Conservation (phyloP, 2,797 vertebrate genomes). For the Danionella dracula region DNA sequence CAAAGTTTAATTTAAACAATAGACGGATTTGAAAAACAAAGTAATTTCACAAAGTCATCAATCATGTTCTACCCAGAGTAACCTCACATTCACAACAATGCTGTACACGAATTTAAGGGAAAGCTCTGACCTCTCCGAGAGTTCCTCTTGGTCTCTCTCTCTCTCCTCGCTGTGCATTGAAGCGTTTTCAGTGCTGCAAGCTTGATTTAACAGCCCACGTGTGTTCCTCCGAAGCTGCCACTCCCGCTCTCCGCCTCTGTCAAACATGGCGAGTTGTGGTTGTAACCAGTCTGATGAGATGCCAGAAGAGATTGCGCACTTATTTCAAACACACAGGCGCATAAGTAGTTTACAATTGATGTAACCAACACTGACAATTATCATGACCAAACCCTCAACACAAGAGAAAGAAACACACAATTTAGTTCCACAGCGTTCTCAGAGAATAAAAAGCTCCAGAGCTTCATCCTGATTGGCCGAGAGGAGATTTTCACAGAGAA, state of each 20-base stretch:
- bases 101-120: no score
- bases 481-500: no score
- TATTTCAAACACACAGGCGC: neutral
- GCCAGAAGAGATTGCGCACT: neutral
- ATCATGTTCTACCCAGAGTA: no score
- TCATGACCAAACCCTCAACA: neutral
- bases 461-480: no score
- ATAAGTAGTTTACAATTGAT: neutral
- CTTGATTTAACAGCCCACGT: neutral
- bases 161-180: neutral
- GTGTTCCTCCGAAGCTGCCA: neutral
- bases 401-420: neutral
- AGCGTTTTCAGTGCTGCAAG: neutral
- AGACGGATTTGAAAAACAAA: no score
- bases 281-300: conserved; percentile 31
- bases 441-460: no score
- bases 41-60: no score
- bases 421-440: no score
- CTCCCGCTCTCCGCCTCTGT: neutral
- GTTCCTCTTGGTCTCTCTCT: neutral
- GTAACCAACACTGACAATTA: neutral
- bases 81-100: no score
- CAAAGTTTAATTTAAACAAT: no score
- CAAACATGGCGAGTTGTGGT: neutral
- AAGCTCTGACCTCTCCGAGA: neutral